Evolutionary conservation across 2,113 vertebrate genomes (phyloP).

Genomic region (Zosterops pallidus): DNA sequence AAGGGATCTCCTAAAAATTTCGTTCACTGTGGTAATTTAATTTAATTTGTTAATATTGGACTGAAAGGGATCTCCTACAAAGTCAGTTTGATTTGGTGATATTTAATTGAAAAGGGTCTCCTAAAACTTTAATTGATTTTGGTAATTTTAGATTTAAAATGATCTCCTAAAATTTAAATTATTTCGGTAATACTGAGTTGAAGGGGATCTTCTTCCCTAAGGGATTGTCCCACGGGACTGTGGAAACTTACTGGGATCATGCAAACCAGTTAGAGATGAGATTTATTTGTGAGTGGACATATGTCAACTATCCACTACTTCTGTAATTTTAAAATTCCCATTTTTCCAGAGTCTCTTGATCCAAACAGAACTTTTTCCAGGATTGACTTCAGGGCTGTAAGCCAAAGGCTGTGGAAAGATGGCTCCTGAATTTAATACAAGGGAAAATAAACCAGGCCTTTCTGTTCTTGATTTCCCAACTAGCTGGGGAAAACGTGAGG

Average conservation of each 20-base stretch:
- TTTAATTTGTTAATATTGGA: background rate
- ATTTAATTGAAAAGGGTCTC: background rate
- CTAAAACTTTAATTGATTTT: background rate
- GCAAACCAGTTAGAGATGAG: background rate
- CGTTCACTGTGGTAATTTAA: background rate
- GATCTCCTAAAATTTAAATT: background rate
- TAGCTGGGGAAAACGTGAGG: fast-evolving
- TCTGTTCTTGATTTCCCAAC: background rate
- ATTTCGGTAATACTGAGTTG: background rate
- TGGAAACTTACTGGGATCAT: background rate
- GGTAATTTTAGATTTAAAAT: background rate
- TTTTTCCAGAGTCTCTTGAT: background rate
- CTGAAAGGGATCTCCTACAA: background rate
- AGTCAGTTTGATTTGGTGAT: background rate
- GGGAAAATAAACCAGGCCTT: background rate
- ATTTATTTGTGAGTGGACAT: background rate
- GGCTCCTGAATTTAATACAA: background rate
- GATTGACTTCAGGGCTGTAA: background rate
- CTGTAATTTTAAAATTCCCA: fast-evolving
- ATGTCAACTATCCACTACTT: background rate
- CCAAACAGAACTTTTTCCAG: background rate
- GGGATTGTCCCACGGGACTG: fast-evolving
- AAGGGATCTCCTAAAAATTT: background rate
- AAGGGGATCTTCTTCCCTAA: background rate
- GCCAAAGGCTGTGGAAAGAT: fast-evolving